Conservation (phyloP, 2,113 vertebrate species). For the Lethenteron reissneri region DNA sequence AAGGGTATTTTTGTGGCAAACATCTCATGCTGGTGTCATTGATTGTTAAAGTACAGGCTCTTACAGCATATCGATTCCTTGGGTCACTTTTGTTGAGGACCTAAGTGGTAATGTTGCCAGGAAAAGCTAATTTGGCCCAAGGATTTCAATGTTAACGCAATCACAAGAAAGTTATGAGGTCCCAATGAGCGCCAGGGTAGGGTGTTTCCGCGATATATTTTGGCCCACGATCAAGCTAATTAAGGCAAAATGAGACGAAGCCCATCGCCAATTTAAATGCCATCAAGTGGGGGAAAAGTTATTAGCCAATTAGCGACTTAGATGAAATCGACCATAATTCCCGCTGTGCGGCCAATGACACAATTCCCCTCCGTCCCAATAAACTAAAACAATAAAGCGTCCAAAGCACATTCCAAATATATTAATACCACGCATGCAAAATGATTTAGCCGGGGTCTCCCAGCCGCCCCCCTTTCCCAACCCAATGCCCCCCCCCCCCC, state of each 20-base stretch:
- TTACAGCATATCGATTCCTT: too few species aligned
- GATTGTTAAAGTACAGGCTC: too few species aligned
- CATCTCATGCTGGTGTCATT: too few species aligned
- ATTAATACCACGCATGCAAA: background rate
- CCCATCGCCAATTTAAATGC: constrained; percentile 5
- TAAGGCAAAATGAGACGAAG: constrained; percentile 4
- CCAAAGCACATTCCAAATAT: constrained; percentile 4
- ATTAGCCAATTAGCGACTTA: background rate
- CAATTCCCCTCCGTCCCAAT: background rate
- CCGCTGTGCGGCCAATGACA: constrained; percentile 1
- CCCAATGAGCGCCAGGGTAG: background rate
- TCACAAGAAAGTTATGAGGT: background rate
- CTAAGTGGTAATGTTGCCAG: too few species aligned
- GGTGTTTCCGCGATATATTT: constrained; percentile 5
- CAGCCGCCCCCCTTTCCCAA: too few species aligned
- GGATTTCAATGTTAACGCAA: constrained; percentile 1
- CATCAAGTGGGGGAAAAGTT: constrained; percentile 2
- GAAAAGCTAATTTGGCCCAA: too few species aligned
- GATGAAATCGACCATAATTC: constrained; percentile 4
- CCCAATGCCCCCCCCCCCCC: too few species aligned
- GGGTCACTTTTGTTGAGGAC: too few species aligned
- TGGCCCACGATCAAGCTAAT: constrained; percentile 3
- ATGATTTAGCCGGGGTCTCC: background rate
- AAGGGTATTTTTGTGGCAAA: too few species aligned
- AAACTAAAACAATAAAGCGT: background rate